Percentiles rank a stretch among this genome's conserved stretches.
Conservation (phyloP, 2,797 vertebrate species). For the Glyptemys insculpta region DNA sequence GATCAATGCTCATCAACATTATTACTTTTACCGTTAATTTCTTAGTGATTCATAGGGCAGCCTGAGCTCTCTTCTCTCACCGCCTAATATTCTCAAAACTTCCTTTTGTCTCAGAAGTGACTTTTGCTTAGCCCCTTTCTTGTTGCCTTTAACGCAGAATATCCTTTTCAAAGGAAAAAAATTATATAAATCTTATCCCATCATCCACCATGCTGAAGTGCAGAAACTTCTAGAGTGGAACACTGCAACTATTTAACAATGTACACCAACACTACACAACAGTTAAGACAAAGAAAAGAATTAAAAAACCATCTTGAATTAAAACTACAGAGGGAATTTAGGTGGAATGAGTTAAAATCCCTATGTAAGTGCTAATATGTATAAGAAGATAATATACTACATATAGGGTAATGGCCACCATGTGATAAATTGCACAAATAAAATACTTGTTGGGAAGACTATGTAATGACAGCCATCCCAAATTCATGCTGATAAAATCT, state of each 20-base stretch:
- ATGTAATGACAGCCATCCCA: not conserved
- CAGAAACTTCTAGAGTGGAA: not conserved
- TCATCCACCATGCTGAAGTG: not conserved
- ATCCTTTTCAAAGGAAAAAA: not conserved
- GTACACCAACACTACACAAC: not conserved
- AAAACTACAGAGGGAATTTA: not conserved
- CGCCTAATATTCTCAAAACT: not conserved
- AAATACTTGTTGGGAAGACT: not conserved
- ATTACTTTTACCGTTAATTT: slow-evolving; percentile 47
- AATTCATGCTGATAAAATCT: not conserved
- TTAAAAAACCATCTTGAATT: not conserved
- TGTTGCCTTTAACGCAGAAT: not conserved
- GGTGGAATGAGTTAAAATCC: not conserved
- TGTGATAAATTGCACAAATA: not conserved
- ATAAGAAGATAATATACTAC: not conserved
- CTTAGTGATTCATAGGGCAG: slow-evolving; percentile 3
- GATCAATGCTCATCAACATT: slow-evolving; percentile 48
- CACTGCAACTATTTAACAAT: not conserved
- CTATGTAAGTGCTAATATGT: not conserved
- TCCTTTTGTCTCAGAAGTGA: not conserved
- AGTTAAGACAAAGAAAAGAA: not conserved
- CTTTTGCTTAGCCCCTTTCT: not conserved
- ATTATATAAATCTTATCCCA: not conserved
- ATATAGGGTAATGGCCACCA: not conserved
- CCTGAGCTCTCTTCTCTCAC: not conserved